Evolutionary conservation across 1,140 invertebrate species (phyloP).

Genomic region (Orchestia grillus): DNA sequence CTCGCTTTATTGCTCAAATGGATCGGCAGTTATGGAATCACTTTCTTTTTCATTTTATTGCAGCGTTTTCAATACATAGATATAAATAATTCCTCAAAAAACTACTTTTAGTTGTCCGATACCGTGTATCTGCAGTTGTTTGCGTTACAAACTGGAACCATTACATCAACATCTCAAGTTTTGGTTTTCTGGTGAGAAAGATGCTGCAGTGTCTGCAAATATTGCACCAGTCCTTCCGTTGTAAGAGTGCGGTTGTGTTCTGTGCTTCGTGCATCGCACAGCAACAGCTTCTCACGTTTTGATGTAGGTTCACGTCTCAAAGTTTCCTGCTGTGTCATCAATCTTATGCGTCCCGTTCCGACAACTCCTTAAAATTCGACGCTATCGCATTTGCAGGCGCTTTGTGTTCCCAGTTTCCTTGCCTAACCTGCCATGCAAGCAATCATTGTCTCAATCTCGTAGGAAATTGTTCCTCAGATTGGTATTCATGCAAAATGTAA

Average conservation of each 20-base stretch:
- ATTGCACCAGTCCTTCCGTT: too few species aligned
- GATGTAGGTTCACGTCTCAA: not conserved
- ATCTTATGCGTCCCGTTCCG: not conserved
- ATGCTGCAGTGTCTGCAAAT: too few species aligned
- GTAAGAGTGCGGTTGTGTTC: not conserved
- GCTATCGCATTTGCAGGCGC: not conserved
- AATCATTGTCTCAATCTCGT: constrained; percentile 34
- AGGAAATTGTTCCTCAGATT: constrained; percentile 42
- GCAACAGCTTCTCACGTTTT: not conserved
- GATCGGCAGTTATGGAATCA: too few species aligned
- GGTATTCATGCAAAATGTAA: constrained; percentile 55
- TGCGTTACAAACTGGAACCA: too few species aligned
- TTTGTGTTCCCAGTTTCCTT: constrained; percentile 7
- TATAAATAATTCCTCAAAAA: too few species aligned
- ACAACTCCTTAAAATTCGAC: not conserved
- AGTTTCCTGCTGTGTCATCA: not conserved
- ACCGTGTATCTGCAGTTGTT: too few species aligned
- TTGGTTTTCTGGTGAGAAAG: too few species aligned
- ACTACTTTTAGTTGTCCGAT: too few species aligned
- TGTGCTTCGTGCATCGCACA: not conserved
- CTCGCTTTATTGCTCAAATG: too few species aligned
- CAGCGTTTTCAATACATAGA: too few species aligned
- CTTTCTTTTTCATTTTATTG: too few species aligned
- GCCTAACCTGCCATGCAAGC: not conserved
- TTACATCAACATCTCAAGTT: too few species aligned